Evolutionary conservation across 2,797 vertebrate genomes (phyloP), one percentile per base, ranked within the genome.

Genomic region (Pagetopsis macropterus): DNA sequence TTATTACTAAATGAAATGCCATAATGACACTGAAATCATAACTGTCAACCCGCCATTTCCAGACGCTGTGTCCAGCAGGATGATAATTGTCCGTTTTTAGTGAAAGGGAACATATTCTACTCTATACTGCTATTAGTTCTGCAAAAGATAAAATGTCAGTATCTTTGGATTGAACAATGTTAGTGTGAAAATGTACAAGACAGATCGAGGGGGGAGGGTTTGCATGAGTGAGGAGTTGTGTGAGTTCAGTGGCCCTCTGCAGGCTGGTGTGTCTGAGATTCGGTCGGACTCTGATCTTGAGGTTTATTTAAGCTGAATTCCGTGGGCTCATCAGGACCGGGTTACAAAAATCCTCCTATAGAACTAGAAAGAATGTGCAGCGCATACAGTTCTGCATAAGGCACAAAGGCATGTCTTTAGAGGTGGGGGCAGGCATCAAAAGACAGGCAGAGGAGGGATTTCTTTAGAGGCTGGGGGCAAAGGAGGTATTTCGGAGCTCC

Each of bases 271-370:
- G 88, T 90, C 80, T 88, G 90, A 91, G 85, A 89, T 89, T 91
- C 59, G 75, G 84, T 84, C 72, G 75, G 88, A 90, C 90, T 91
- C 89, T 91, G 92, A 93, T 92, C 93, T 93, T 93, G 91, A 93
- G 89, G 93, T 94, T 93, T 95, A 91, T 94, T 94, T 93, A 94
- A 92, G 92, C 92, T 91, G 91, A 93, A 95, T 94, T 94, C 92
- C 91, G 82, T 88, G 88, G 91, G 92, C 91, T 94, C 93, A 93
- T 93, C 91, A 90, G 91, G 90, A 89, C 89, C 82, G 88, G 68
- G 90, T 92, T 90, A 91, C 92, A 91, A 85, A 93, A 92, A 92
- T 93, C 92, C 91, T 92, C 92, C 93, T 94, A 93, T 93, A 94
- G 94, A 93, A 93, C 86, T 84, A 86, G 87, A 92, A 94, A 93